These are phyloP conservation scores for Autographa pulchrina DNA, from an alignment of 2,888 invertebrate species.

Conservation along the genomic window DNA sequence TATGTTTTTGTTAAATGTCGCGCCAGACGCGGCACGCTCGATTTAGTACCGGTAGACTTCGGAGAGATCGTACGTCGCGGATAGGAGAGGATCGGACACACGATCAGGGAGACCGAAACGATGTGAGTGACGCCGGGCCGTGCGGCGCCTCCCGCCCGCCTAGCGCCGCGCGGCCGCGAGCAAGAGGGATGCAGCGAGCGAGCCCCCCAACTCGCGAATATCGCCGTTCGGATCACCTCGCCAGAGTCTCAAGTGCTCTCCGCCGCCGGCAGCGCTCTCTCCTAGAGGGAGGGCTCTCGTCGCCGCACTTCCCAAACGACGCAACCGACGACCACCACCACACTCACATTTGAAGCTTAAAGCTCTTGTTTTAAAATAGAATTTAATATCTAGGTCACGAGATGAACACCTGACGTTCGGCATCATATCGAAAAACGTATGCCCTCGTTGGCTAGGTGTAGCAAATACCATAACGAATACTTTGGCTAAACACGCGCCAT, in stretches of 20 bases:
- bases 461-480: constrained; percentile 89
- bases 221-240: constrained; percentile 83
- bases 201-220: constrained; percentile 80
- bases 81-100: constrained; percentile 87
- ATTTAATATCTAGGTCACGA: constrained; percentile 69
- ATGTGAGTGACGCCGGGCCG: constrained; percentile 85
- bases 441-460: constrained; percentile 88
- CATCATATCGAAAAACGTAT: constrained; percentile 88
- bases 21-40: constrained; percentile 75
- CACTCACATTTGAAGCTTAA: constrained; percentile 71
- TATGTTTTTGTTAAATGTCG: constrained; percentile 70
- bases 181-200: constrained; percentile 86
- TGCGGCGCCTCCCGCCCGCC: constrained; percentile 83
- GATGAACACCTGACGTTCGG: constrained; percentile 89
- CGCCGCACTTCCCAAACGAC: constrained; percentile 68
- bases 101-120: constrained; percentile 85
- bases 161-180: constrained; percentile 79
- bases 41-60: constrained; percentile 84
- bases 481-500: constrained; percentile 87
- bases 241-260: constrained; percentile 86
- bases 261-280: constrained; percentile 77
- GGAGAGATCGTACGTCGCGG: constrained; percentile 85
- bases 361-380: constrained; percentile 67
- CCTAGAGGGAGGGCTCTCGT: constrained; percentile 84
- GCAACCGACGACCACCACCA: constrained; percentile 61